Evolutionary conservation across 37 sponge, comb jelly and placozoan genomes (phyloP).

Genomic region (Amphimedon queenslandica): DNA sequence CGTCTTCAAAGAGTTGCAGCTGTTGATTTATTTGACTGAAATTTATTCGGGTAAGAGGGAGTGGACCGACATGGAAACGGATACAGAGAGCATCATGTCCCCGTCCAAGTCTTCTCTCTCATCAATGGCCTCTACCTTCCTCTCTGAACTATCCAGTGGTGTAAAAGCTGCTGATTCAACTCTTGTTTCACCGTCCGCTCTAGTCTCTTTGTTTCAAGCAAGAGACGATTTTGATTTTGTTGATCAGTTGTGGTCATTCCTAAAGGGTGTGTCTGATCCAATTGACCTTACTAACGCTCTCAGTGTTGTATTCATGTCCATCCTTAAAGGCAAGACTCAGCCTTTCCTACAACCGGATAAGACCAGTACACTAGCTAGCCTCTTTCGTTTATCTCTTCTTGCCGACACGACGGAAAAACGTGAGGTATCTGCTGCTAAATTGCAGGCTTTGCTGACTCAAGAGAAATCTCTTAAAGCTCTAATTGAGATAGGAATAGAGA

Average conservation of each 20-base stretch:
- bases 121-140: slow-evolving; percentile 14
- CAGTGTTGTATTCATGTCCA: slow-evolving; percentile 32
- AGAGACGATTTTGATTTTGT: slow-evolving; percentile 49
- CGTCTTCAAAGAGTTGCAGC: slow-evolving; percentile 30
- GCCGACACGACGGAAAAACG: slow-evolving; percentile 4
- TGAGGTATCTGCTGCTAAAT: slow-evolving; percentile 23
- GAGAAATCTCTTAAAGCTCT: slow-evolving; percentile 23
- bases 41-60: slow-evolving; percentile 6
- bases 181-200: slow-evolving; percentile 37
- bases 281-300: slow-evolving; percentile 30
- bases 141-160: slow-evolving; percentile 20
- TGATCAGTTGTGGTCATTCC: slow-evolving; percentile 57
- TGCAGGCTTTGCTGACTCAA: slow-evolving; percentile 23
- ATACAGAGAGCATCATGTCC: not conserved
- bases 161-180: slow-evolving; percentile 18
- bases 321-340: slow-evolving; percentile 39
- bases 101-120: not conserved
- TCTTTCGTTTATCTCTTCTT: slow-evolving; percentile 39
- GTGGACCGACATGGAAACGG: slow-evolving; percentile 26
- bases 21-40: slow-evolving; percentile 24
- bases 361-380: slow-evolving; percentile 34
- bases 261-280: slow-evolving; percentile 16
- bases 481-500: slow-evolving; percentile 56
- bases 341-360: slow-evolving; percentile 46
- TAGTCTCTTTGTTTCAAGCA: slow-evolving; percentile 6